These are phyloP conservation scores for Capricornis sumatraensis DNA, from an alignment of 2,113 vertebrate genomes.

Conservation along the genomic window DNA sequence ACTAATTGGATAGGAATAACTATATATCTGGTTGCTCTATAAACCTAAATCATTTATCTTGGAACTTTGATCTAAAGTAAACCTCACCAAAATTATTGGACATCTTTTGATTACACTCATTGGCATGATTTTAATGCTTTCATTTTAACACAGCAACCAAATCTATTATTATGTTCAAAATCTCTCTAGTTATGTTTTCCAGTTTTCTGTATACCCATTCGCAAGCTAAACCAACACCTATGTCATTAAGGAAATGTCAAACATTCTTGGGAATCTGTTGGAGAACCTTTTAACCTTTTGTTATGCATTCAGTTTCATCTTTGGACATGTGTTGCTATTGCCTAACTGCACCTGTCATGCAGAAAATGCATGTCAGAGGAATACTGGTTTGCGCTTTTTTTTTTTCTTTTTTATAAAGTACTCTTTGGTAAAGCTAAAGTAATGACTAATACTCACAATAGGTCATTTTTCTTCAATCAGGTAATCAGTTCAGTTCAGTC, in stretches of 20 bases:
- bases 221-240: constrained; percentile 30
- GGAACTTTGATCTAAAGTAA: not conserved
- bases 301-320: not conserved
- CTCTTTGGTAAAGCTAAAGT: not conserved
- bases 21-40: not conserved
- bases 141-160: not conserved
- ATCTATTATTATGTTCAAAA: constrained; percentile 14
- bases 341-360: not conserved
- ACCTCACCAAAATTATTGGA: not conserved
- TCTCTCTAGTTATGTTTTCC: constrained; percentile 35
- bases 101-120: not conserved
- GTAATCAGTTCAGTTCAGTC: not conserved
- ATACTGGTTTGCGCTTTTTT: not conserved
- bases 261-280: constrained; percentile 5
- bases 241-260: constrained; percentile 42
- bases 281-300: constrained; percentile 16
- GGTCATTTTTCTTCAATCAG: not conserved
- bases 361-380: not conserved
- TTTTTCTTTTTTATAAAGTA: not conserved
- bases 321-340: not conserved
- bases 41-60: not conserved
- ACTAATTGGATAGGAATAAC: not conserved
- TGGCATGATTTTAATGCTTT: not conserved
- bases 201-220: not conserved
- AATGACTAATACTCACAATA: not conserved